Evolutionary conservation across 2,113 vertebrate species (phyloP).

Genomic region (Sorex araneus): DNA sequence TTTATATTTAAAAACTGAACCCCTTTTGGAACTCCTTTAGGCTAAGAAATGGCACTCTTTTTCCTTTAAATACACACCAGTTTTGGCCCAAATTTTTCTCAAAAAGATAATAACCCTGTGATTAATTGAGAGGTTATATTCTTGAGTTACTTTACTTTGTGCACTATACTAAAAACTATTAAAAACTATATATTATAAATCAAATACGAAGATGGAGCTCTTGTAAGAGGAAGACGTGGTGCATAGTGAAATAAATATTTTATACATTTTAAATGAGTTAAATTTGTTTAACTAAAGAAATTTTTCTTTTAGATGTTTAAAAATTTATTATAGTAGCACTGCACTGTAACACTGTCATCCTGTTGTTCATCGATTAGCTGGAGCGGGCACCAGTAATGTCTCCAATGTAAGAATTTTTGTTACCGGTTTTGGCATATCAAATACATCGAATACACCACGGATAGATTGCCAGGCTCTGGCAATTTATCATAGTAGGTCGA

Average conservation of each 20-base stretch:
- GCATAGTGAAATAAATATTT: not conserved
- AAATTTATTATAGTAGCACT: conserved; percentile 12
- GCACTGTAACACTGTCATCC: no score
- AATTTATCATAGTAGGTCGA: not conserved
- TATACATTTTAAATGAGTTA: not conserved
- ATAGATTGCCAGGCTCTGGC: no score
- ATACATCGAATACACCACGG: no score
- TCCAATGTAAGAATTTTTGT: no score
- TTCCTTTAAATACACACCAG: not conserved
- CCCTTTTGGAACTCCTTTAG: not conserved
- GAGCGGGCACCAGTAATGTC: no score
- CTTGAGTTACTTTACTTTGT: not conserved
- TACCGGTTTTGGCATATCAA: no score
- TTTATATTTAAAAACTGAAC: not conserved
- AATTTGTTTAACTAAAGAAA: not conserved
- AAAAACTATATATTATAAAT: not conserved
- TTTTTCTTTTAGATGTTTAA: not conserved
- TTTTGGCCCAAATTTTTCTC: not conserved
- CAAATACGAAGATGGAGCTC: not conserved
- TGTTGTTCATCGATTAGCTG: no score
- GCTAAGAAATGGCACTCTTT: not conserved
- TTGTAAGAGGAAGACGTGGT: not conserved
- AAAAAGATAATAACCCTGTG: not conserved
- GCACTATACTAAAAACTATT: not conserved
- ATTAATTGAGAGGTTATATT: not conserved